Evolutionary conservation across 2,113 vertebrate species (phyloP).

Genomic region (Salvelinus namaycush): DNA sequence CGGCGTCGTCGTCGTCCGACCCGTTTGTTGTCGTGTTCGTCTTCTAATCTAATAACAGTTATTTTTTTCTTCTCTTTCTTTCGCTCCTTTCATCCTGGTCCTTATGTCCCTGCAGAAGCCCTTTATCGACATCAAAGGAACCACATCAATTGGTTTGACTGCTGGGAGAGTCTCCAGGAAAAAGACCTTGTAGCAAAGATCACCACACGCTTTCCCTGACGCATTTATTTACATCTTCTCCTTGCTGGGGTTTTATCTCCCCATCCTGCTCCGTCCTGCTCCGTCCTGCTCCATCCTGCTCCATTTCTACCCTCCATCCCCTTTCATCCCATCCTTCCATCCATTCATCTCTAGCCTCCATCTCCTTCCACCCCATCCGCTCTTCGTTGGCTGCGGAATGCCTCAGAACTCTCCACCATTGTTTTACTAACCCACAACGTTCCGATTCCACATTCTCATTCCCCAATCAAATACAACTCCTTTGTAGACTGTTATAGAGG

Average conservation of each 20-base stretch:
- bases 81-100: constrained; percentile 64
- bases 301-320: constrained; percentile 10
- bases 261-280: constrained; percentile 48
- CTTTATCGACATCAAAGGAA: constrained; percentile 73
- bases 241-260: constrained; percentile 53
- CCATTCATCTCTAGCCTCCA: neutral
- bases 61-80: constrained; percentile 25
- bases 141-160: constrained; percentile 79
- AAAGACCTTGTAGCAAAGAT: constrained; percentile 4
- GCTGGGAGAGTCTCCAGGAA: constrained; percentile 71
- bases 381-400: constrained; percentile 11
- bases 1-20: constrained; percentile 52
- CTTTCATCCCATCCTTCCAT: neutral
- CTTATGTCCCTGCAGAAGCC: constrained; percentile 62
- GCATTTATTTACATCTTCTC: constrained; percentile 43
- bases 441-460: constrained; percentile 25
- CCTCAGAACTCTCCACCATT: constrained; percentile 31
- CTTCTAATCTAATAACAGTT: neutral
- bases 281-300: neutral
- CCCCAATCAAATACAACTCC: constrained; percentile 38
- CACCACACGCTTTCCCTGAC: constrained; percentile 63
- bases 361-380: constrained; percentile 4
- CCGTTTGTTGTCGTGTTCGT: constrained; percentile 27
- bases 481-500: constrained; percentile 44
- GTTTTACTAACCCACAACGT: constrained; percentile 1